Conservation (phyloP, 2,888 invertebrate genomes). For the Encarsia formosa region DNA sequence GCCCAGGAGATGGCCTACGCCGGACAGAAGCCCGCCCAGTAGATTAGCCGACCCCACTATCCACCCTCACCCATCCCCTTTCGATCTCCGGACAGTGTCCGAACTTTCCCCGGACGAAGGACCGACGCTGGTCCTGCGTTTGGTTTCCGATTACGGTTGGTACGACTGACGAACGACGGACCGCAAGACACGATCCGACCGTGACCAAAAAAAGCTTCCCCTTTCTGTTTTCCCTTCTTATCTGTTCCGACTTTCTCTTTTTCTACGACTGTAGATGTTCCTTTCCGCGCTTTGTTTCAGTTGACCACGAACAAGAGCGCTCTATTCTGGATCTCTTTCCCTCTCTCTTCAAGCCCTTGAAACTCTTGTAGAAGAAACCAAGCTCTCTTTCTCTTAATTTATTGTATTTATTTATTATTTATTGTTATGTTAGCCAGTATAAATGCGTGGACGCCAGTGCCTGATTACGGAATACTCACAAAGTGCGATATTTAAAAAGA, state of each 20-base stretch:
- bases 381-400: constrained; percentile 17
- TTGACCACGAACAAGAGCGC: no score
- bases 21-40: constrained; percentile 61
- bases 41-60: background rate
- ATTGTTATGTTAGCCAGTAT: constrained; percentile 18
- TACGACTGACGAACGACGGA: no score
- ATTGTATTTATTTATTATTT: constrained; percentile 20
- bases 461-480: constrained; percentile 42
- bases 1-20: constrained; percentile 77
- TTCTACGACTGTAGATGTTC: background rate
- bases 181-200: no score
- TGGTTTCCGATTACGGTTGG: no score
- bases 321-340: constrained; percentile 20
- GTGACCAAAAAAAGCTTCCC: no score
- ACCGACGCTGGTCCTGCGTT: no score
- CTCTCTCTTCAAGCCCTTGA: constrained; percentile 24
- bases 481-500: no score
- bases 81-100: background rate
- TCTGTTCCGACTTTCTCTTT: background rate
- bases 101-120: background rate
- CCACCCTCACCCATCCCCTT: background rate
- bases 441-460: constrained; percentile 36
- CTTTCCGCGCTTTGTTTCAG: background rate
- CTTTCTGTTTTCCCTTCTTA: no score
- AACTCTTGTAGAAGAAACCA: constrained; percentile 17